These are phyloP conservation scores for Cladopsammia gracilis DNA, from an alignment of 64 coral and sea anemone genomes.

Conservation along the genomic window DNA sequence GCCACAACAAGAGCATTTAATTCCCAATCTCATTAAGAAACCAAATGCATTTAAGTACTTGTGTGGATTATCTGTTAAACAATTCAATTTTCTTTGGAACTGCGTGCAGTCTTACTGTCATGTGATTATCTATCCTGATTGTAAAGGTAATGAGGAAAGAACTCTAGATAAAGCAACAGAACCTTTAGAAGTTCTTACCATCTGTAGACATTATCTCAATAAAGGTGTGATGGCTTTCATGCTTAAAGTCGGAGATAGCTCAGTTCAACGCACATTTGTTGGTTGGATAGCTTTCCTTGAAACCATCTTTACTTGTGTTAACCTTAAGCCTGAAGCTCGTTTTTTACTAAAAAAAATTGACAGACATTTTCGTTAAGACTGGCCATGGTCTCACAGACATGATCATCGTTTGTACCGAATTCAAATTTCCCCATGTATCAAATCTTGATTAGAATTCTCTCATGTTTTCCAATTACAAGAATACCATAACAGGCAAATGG, in stretches of 20 bases:
- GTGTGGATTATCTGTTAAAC: conserved; percentile 64
- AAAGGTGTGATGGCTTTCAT: conserved; percentile 41
- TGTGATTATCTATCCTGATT: no score
- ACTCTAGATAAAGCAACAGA: conserved; percentile 12
- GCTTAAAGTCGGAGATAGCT: neutral
- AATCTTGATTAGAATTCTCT: conserved; percentile 50
- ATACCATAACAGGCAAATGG: conserved; percentile 65
- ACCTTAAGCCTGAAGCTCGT: conserved; percentile 43
- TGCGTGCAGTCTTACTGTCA: conserved; percentile 26
- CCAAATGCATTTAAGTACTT: conserved; percentile 65
- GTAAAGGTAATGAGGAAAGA: conserved; percentile 3
- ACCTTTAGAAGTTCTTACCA: conserved; percentile 48
- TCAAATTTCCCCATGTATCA: conserved; percentile 60
- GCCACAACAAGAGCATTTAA: conserved; percentile 25
- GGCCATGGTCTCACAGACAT: conserved; percentile 41
- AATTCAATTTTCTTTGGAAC: conserved; percentile 60
- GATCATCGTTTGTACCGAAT: conserved; percentile 54
- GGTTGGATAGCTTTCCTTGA: conserved; percentile 67
- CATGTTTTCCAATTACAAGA: conserved; percentile 73
- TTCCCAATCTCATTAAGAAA: conserved; percentile 19
- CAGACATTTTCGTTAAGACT: conserved; percentile 51
- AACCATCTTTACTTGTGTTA: conserved; percentile 45
- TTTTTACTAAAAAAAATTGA: conserved; percentile 73
- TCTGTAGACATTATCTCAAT: conserved; percentile 58
- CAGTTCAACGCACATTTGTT: conserved; percentile 14